Evolutionary conservation across 2,888 invertebrate genomes (phyloP), one percentile per base, ranked within the genome.

Genomic region (Lagria hirta): DNA sequence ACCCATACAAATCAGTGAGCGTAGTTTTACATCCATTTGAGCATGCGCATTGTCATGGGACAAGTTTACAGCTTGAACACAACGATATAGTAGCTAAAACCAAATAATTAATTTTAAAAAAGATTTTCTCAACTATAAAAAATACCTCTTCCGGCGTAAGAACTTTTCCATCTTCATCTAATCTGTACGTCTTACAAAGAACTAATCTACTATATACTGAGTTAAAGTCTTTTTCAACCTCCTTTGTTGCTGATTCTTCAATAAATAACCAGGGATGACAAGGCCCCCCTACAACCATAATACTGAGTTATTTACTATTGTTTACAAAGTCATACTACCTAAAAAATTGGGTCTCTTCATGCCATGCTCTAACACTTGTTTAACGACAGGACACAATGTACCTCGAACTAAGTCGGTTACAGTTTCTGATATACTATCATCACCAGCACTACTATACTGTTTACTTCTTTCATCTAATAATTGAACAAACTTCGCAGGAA

Each of bases 201-300:
- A 98, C 95, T 53, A 99, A 75, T 53, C 98, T 81, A 61, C 97
- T 97, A 66, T 98, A 98, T 2, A 99, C 98, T 1, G 96, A 96
- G 71, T 94, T 92, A 68, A 97, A 98, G 70, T 99, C 97, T 71
- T 91, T 90, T 73, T 97, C 96, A 18, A 99, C 96, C 73, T 97
- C 96, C 66, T 91, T 82, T 20, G 88, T 90, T 3, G 97, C 94
- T 14, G 96, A 94, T 75, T 98, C 96, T 75, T 97, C 97, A 61
- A 99, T 94, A 68, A 98, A 99, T 15, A 96, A 75, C 98, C 99
- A 99, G 0, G 99, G 99, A 74, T 99, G 99, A 65, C 94, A 93
- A 2, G 94, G 88, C 2, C 95, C 93, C 46, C 91, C 91, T 72
- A 69, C 52, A 64, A 57, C 26, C 7, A 43, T 29, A 22, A 20